A percentile compares a stretch with the other conserved stretches of the same genome.
These are phyloP conservation scores for Pteronura brasiliensis DNA, from an alignment of 2,113 vertebrate genomes.

Conservation along the genomic window DNA sequence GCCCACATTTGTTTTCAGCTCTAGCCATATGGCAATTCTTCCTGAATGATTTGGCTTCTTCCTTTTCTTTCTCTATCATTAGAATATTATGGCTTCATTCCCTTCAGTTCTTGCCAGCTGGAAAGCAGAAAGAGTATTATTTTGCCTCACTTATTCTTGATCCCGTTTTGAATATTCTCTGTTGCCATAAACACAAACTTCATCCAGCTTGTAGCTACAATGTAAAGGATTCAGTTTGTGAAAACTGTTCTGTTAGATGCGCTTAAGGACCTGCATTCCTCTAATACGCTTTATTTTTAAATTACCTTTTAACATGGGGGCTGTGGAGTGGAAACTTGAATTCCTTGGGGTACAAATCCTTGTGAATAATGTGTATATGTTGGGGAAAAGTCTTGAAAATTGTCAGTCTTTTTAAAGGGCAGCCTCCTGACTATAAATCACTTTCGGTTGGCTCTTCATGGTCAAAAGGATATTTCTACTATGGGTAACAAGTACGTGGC, in stretches of 20 bases:
- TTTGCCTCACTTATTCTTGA: constrained; percentile 49
- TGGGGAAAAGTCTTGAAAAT: background rate
- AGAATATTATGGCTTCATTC: constrained; percentile 14
- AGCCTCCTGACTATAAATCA: background rate
- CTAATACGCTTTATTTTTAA: background rate
- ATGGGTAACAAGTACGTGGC: background rate
- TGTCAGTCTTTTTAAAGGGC: background rate
- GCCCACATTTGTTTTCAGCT: background rate
- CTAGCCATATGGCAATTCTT: constrained; percentile 31
- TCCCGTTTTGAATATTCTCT: background rate
- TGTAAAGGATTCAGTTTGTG: background rate
- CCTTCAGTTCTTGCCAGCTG: constrained; percentile 34
- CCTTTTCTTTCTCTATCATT: constrained; percentile 4
- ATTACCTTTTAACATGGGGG: background rate
- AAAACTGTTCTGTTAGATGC: background rate
- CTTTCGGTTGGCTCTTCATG: background rate
- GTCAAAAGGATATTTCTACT: background rate
- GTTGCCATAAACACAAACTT: constrained; percentile 13
- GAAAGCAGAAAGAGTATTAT: constrained; percentile 21
- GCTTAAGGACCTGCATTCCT: background rate
- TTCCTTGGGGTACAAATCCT: background rate
- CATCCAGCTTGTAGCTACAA: background rate
- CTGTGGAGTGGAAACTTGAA: background rate
- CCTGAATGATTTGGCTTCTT: constrained; percentile 19
- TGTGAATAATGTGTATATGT: background rate